Evolutionary conservation across 2,888 invertebrate genomes (phyloP).

Genomic region (Netelia melanura): DNA sequence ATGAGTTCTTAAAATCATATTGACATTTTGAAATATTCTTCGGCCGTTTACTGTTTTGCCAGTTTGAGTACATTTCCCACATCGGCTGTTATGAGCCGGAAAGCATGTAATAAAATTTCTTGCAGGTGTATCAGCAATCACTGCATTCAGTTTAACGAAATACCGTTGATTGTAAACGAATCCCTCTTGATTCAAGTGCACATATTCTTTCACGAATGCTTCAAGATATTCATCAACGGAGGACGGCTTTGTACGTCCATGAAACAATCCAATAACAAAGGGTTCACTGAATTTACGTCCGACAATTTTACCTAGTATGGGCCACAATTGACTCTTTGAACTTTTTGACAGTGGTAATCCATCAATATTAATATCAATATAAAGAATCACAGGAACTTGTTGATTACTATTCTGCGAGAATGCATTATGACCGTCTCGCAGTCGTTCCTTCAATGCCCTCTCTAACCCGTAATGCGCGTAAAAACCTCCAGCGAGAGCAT

Average conservation of each 20-base stretch:
- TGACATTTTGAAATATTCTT: slow-evolving; percentile 44
- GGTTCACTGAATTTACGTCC: slow-evolving; percentile 15
- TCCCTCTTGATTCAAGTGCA: slow-evolving; percentile 15
- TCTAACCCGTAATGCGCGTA: slow-evolving; percentile 40
- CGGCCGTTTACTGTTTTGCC: slow-evolving; percentile 30
- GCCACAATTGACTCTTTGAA: slow-evolving; percentile 31
- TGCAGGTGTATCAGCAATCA: slow-evolving; percentile 54
- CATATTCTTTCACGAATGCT: slow-evolving; percentile 35
- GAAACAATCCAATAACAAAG: slow-evolving; percentile 27
- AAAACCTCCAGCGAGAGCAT: neutral
- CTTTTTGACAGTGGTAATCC: slow-evolving; percentile 46
- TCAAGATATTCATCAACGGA: slow-evolving; percentile 25
- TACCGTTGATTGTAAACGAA: slow-evolving; percentile 29
- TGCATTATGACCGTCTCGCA: neutral
- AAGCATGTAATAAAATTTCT: slow-evolving; percentile 50
- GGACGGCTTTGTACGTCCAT: slow-evolving; percentile 36
- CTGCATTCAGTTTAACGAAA: slow-evolving; percentile 26
- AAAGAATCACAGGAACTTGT: neutral
- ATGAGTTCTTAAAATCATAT: slow-evolving; percentile 46
- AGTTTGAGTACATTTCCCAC: slow-evolving; percentile 38
- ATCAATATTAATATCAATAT: slow-evolving; percentile 38
- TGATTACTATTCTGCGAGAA: neutral
- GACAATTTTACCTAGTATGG: slow-evolving; percentile 30
- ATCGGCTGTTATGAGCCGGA: slow-evolving; percentile 54
- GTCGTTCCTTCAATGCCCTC: slow-evolving; percentile 21